A percentile compares a stretch with the other conserved stretches of the same genome.
Conservation (phyloP, 2,888 invertebrate species). For the Crepidodera aurea region DNA sequence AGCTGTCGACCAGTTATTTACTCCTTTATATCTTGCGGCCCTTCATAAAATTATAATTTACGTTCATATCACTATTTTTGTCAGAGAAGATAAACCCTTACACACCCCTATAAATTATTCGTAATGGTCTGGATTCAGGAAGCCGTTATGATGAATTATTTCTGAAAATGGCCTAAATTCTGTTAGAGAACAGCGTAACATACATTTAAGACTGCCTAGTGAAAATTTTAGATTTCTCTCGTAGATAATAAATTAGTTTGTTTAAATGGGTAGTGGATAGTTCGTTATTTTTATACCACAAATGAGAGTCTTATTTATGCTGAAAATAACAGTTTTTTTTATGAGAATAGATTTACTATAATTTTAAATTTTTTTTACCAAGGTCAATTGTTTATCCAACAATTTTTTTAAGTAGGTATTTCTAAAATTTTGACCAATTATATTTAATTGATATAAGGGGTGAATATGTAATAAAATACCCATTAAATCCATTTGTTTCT, state of each 20-base stretch:
- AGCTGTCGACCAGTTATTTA: slow-evolving; percentile 24
- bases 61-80: slow-evolving; percentile 34
- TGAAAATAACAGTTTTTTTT: slow-evolving; percentile 1
- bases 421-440: no score
- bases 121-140: slow-evolving; percentile 47
- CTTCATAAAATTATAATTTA: slow-evolving; percentile 34
- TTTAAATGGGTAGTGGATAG: slow-evolving; percentile 1
- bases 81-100: slow-evolving; percentile 48
- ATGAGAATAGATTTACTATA: no score
- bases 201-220: slow-evolving; percentile 53
- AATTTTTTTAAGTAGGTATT: no score
- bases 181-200: slow-evolving; percentile 49
- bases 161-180: slow-evolving; percentile 48
- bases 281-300: slow-evolving; percentile 6
- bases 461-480: no score
- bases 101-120: slow-evolving; percentile 54
- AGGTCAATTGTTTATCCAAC: no score
- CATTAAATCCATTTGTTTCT: no score
- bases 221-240: slow-evolving; percentile 37
- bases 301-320: neutral
- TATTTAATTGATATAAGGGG: no score
- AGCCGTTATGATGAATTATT: slow-evolving; percentile 51
- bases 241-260: slow-evolving; percentile 23
- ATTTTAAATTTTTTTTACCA: no score
- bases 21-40: slow-evolving; percentile 23